phyloP scores from a whole-genome alignment of 2,888 invertebrate genomes.

The Xylota sylvarum region DNA sequence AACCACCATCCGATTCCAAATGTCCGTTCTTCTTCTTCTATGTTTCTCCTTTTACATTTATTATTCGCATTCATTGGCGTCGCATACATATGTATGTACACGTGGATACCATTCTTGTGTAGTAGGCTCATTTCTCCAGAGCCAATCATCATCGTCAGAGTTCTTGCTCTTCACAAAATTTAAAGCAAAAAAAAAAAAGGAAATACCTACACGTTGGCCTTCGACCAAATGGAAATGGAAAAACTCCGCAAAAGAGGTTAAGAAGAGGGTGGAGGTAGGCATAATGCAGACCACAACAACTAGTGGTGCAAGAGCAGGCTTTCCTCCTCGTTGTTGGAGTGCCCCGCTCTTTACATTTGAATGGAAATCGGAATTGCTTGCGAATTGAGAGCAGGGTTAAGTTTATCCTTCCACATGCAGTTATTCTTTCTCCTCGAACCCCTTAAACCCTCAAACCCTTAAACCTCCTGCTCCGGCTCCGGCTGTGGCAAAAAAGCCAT shows the following conservation, averaged over 20 bases:
- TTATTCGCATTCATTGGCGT: constrained; percentile 69
- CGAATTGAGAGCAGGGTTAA: constrained; percentile 75
- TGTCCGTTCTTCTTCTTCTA: constrained; percentile 22
- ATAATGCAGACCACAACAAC: constrained; percentile 50
- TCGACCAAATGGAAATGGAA: constrained; percentile 66
- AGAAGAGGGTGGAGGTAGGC: constrained; percentile 12
- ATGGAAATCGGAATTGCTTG: constrained; percentile 73
- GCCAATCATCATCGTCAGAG: constrained; percentile 11
- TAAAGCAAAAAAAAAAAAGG: not conserved
- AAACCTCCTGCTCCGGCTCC: not conserved
- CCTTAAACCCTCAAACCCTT: too few species aligned
- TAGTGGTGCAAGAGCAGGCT: not conserved
- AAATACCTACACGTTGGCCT: constrained; percentile 58
- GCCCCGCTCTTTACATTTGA: constrained; percentile 65
- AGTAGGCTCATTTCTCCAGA: constrained; percentile 48
- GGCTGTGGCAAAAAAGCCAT: constrained; percentile 11
- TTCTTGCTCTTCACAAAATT: constrained; percentile 23
- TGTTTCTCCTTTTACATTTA: constrained; percentile 49
- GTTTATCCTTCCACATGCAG: constrained; percentile 55
- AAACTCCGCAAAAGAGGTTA: constrained; percentile 59
- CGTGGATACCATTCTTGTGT: not conserved
- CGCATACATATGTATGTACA: not conserved
- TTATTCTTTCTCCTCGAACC: constrained; percentile 12
- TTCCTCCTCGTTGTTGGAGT: constrained; percentile 28
- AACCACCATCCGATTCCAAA: constrained; percentile 31